Evolutionary conservation across 2,888 invertebrate genomes (phyloP), one percentile per base, ranked within the genome.

Genomic region (Synergus laeviventris): DNA sequence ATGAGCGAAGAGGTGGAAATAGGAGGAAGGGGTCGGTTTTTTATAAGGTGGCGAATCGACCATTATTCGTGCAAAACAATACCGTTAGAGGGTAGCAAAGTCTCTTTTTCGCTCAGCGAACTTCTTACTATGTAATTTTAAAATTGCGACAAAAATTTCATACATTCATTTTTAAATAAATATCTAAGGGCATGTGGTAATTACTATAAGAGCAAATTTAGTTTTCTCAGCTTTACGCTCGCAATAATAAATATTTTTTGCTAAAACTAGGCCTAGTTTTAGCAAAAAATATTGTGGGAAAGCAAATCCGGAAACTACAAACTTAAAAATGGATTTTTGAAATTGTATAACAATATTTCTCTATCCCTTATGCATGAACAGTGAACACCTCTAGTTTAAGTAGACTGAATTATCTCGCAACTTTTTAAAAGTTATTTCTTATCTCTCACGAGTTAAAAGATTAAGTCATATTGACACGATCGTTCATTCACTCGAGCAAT

Each of bases 11-110:
- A 36, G 49, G 70, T 36, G 49, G 31, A 54, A 54, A n/a, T 31
- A n/a, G 70, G 31, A 24, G 36, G 16, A 45, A n/a, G 31, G 49
- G 24, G n/a, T 24, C n/a, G 16, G 16, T 31, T n/a, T 70, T 49
- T 18, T 24, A 21, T 14, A 24, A 49, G 70, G 49, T 45, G 18
- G 45, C 49, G 36, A 31, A 70, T 70, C 49, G 45, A 49, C 24
- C 45, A 31, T 70, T 70, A n/a, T 49, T 45, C 11, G 31, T 49
- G 49, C 31, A 31, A 54, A 70, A 70, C 49, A 70, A 70, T n/a
- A 45, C 31, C 70, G 70, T n/a, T 70, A 49, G 36, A 70, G 42
- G 66, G 66, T 70, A 49, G 70, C 70, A 16, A 70, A 54, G 45
- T 5, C 4, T 16, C 7, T 45, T 16, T 16, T 16, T n/a, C 45